Evolutionary conservation across 2,113 vertebrate species (phyloP).

Genomic region (Marmota monax): DNA sequence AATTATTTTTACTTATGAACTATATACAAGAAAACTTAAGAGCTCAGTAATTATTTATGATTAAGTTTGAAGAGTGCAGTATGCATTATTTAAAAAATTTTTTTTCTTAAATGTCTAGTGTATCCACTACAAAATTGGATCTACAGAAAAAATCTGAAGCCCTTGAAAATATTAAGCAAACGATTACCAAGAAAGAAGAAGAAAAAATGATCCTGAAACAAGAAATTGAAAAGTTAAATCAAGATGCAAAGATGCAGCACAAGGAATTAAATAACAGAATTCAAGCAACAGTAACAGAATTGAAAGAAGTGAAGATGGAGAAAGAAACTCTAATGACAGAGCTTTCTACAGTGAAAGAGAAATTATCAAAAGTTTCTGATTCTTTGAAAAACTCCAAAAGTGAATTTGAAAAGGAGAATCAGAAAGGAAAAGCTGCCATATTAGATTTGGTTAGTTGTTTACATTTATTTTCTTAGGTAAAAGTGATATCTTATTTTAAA

Average conservation of each 20-base stretch:
- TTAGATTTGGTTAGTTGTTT: constrained; percentile 92
- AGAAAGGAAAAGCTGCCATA: constrained; percentile 89
- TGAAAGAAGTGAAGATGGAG: constrained; percentile 90
- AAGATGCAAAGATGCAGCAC: constrained; percentile 88
- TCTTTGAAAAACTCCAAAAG: constrained; percentile 91
- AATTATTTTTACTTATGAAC: constrained; percentile 56
- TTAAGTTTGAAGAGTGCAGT: constrained; percentile 51
- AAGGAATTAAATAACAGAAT: constrained; percentile 90
- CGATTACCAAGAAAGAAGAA: constrained; percentile 88
- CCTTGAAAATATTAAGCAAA: constrained; percentile 89
- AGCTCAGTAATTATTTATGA: constrained; percentile 17
- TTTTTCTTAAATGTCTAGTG: constrained; percentile 84
- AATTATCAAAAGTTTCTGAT: constrained; percentile 89
- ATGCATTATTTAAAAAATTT: not conserved
- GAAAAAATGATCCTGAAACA: constrained; percentile 89
- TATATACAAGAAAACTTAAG: not conserved
- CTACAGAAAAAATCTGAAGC: constrained; percentile 91
- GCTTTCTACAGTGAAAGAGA: constrained; percentile 89
- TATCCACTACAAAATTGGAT: constrained; percentile 89
- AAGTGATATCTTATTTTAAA: constrained; percentile 46
- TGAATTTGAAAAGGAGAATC: constrained; percentile 93
- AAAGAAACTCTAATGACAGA: constrained; percentile 91
- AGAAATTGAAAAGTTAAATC: constrained; percentile 89
- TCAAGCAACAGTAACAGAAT: constrained; percentile 86
- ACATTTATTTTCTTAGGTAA: constrained; percentile 60